Evolutionary conservation across 2,888 invertebrate species (phyloP).

Genomic region (Bimastos eiseni): DNA sequence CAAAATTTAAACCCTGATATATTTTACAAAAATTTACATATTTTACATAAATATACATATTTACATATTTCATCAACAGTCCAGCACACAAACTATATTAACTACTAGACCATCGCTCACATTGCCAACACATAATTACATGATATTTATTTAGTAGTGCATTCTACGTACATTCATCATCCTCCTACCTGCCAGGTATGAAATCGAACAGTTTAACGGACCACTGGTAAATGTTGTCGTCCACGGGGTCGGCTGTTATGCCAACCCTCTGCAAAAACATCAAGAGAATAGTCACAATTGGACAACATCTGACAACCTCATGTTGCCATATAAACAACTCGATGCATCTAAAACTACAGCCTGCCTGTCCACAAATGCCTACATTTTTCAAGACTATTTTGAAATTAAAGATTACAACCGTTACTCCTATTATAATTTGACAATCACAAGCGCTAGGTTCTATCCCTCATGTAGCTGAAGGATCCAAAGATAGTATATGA

Average conservation of each 20-base stretch:
- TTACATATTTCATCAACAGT: no score
- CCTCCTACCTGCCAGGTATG: conserved; percentile 46
- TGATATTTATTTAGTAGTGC: not conserved
- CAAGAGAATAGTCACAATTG: not conserved
- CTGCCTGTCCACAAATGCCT: not conserved
- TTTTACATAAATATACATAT: no score
- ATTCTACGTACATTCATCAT: not conserved
- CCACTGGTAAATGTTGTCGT: conserved; percentile 61
- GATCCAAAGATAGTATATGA: no score
- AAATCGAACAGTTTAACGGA: conserved; percentile 55
- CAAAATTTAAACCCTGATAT: no score
- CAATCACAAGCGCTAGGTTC: no score
- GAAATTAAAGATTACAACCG: no score
- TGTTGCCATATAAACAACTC: not conserved
- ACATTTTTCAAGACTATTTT: not conserved
- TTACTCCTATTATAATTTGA: no score
- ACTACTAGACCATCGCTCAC: no score
- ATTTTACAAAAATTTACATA: no score
- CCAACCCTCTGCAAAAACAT: conserved; percentile 46
- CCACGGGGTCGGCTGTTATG: conserved; percentile 57
- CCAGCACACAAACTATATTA: no score
- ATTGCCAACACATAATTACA: not conserved
- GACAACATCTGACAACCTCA: conserved; percentile 7
- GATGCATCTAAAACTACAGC: not conserved
- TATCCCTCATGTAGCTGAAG: no score